Evolutionary conservation across 2,113 vertebrate species (phyloP).

Genomic region (Rallus limicola): DNA sequence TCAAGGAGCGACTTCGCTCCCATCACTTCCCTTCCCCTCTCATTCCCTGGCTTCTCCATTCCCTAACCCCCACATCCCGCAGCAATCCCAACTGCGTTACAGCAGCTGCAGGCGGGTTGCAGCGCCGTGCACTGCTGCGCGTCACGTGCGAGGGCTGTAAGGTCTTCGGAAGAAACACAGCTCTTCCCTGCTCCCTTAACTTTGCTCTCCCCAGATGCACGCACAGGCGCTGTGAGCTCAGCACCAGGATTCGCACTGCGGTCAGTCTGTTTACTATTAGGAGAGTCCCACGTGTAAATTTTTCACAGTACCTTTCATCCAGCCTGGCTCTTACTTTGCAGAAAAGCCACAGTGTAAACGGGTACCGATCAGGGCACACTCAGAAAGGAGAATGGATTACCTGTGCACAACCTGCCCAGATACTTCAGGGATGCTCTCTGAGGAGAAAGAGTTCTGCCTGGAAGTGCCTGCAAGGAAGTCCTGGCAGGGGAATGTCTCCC

Average conservation of each 20-base stretch:
- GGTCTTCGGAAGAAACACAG: constrained; percentile 24
- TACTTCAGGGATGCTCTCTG: neutral
- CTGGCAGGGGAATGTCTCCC: neutral
- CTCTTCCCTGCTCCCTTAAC: constrained; percentile 37
- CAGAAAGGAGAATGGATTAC: constrained; percentile 10
- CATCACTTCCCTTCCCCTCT: neutral
- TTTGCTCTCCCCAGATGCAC: constrained; percentile 52
- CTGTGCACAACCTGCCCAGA: constrained; percentile 4
- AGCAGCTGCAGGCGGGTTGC: constrained; percentile 25
- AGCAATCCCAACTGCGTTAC: neutral
- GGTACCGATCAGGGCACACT: constrained; percentile 18
- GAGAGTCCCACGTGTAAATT: constrained; percentile 50
- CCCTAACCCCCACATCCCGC: neutral
- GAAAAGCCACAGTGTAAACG: neutral
- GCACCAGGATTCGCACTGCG: constrained; percentile 6
- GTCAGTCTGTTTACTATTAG: constrained; percentile 59
- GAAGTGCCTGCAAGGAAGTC: neutral
- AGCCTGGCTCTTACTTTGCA: constrained; percentile 43
- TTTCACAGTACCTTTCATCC: constrained; percentile 64
- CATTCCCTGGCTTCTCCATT: neutral
- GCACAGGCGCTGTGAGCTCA: constrained; percentile 10
- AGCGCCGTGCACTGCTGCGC: neutral
- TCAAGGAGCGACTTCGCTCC: neutral
- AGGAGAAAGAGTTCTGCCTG: neutral
- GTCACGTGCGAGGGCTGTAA: neutral